These are phyloP conservation scores for Pachliopta kotzebuea DNA, from an alignment of 2,888 invertebrate genomes.

Conservation along the genomic window DNA sequence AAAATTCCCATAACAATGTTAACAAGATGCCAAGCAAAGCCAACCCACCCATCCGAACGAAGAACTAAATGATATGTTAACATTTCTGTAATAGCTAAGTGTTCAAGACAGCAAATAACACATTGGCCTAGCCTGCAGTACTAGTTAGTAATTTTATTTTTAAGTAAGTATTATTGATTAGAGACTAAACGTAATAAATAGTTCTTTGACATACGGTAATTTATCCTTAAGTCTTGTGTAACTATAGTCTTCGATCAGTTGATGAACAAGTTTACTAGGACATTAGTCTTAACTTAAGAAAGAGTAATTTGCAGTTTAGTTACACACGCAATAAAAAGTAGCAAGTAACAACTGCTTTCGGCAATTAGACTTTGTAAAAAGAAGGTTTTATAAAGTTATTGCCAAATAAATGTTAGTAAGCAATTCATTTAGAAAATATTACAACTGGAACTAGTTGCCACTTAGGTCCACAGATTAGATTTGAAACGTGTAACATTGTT, in stretches of 20 bases:
- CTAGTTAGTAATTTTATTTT: constrained; percentile 2
- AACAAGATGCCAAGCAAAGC: not conserved
- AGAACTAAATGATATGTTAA: constrained; percentile 4
- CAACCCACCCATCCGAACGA: not conserved
- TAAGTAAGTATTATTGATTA: constrained; percentile 1
- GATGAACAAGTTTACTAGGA: constrained; percentile 22
- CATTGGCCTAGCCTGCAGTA: not conserved
- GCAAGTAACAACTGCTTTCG: constrained; percentile 14
- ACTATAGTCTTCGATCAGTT: constrained; percentile 3
- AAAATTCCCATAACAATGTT: not conserved
- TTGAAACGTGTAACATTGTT: too few species aligned
- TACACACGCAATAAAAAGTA: constrained; percentile 6
- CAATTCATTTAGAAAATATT: too few species aligned
- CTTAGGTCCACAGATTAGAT: too few species aligned
- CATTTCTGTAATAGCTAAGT: not conserved
- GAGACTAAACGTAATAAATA: constrained; percentile 10
- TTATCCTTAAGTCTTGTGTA: constrained; percentile 4
- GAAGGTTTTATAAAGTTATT: too few species aligned
- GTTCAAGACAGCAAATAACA: constrained; percentile 9
- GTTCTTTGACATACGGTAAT: constrained; percentile 6
- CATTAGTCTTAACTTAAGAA: constrained; percentile 19
- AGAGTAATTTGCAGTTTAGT: not conserved
- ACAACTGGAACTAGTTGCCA: too few species aligned
- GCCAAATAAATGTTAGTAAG: too few species aligned
- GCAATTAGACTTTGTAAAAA: constrained; percentile 2